Evolutionary conservation across 2,888 invertebrate genomes (phyloP), one percentile per base, ranked within the genome.

Genomic region (Oscheius sp.): DNA sequence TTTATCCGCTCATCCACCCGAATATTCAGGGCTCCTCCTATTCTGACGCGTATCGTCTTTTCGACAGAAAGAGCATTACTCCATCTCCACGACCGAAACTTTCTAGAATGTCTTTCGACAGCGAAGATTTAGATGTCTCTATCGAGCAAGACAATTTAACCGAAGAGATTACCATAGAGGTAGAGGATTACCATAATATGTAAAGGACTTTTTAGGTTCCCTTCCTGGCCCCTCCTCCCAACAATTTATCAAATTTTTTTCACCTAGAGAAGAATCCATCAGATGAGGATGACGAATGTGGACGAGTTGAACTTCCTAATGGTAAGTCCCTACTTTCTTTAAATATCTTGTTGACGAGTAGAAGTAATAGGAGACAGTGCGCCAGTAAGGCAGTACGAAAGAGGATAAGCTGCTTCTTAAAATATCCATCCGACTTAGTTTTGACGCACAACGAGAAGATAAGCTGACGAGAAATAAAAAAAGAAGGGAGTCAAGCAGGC

Each of bases 101-200:
- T 14, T 57, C 57, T 5, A 20, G 41, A 3, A 9, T 24, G 22
- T 57, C 57, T 8, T 38, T 57, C n/a, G 57, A 57, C 9, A 57
- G 57, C 17, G 57, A 57, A 14, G 57, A 57, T 4, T 22, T 57
- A 26, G 24, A 38, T 17, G 22, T 57, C 4, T 57, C 57, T 5
- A 20, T 41, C 26, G 57, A 57, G 12, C 22, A 38, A 22, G 57
- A 57, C 14, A 41, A 20, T 12, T 24, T 57, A 26, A 1, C 24
- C 2, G 57, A 57, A 26, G 57, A 57, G 41, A 41, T 57, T 2
- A 57, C 57, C 24, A 38, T 57, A 14, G 57, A 57, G 57, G 57
- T 57, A 24, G n/a, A 17, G n/a, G 28, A 2, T 14, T 9, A 28
- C 2, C 14, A 6, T 14, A 8, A 9, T 26, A 9, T 5, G 4